Conservation (phyloP, 37 sponge, comb jelly and placozoan species). For the Beroe forskalii region DNA sequence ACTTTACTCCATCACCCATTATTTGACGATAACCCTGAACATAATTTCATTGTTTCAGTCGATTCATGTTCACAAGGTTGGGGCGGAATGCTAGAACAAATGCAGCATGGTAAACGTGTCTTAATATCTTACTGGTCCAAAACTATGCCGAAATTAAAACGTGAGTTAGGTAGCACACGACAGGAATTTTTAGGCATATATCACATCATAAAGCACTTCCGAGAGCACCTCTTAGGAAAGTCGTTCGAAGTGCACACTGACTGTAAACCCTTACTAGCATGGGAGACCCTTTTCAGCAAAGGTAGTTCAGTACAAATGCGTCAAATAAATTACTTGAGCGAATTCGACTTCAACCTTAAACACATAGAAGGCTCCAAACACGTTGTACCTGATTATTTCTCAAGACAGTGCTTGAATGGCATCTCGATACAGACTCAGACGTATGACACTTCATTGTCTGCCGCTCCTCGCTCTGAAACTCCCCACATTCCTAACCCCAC, state of each 20-base stretch:
- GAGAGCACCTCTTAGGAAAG: neutral
- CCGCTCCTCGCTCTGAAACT: too few relatives aligned
- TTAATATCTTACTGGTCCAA: neutral
- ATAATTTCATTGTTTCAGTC: neutral
- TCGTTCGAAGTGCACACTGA: neutral
- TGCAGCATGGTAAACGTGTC: neutral
- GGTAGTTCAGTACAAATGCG: neutral
- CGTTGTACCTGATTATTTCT: neutral
- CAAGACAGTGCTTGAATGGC: neutral
- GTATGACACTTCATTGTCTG: neutral
- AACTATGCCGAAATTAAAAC: neutral
- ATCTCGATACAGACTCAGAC: neutral
- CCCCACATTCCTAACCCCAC: too few relatives aligned
- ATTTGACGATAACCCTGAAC: neutral
- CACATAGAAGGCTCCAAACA: neutral
- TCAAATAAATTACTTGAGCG: neutral
- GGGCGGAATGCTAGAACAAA: neutral
- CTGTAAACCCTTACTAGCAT: neutral
- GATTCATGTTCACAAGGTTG: neutral
- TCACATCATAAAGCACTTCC: neutral
- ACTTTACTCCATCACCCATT: neutral
- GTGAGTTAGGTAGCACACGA: neutral
- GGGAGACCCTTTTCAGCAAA: neutral
- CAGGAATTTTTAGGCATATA: neutral
- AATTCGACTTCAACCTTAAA: neutral